Evolutionary conservation across 2,888 invertebrate species (phyloP), one percentile per base, ranked within the genome.

Genomic region (Pristionchus exspectatus): DNA sequence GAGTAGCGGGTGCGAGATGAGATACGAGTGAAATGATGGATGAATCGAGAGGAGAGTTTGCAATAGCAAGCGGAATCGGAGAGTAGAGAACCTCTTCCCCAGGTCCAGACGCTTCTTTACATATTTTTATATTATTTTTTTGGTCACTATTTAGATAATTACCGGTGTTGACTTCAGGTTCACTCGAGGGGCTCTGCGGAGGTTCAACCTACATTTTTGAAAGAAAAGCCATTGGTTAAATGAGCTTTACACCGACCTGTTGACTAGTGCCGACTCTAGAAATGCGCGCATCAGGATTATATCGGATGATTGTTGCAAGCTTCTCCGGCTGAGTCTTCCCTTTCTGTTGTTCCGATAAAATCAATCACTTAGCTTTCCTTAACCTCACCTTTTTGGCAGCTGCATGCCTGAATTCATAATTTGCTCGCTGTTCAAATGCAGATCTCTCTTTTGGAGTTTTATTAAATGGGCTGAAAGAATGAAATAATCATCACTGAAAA

Each of bases 1-100:
- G 38, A 38, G 86, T 63, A 10, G 86, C 66, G 24, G 86, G 86
- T 63, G 86, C 86, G 14, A 86, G 38, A 59, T 86, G 86, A 9
- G 86, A 59, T 9, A 86, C 86, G 63, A 86, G 59, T 24, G 86
- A 63, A 5, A 5, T 21, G 59, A 86, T 59, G 5, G 59, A 59
- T 1, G 86, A n/a, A 66, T 86, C 86, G n/a, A 86, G 33, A 38
- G 86, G 86, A 21, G 86, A 86, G 33, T 14, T 63, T 4, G 86
- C 44, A 16, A 86, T 54, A 1, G 44, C 86, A 10, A 86, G 24
- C 0, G 86, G 86, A 66, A 86, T 86, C 86, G 86, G 63, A 38
- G 38, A 38, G 86, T 63, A 86, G 33, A 38, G 24, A 2, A 24
- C 24, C 44, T 77, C 77, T 21, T 4, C 77, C 12, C 24, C 77